phyloP scores from a whole-genome alignment of 2,113 vertebrate genomes.

The Cygnus buccinator region DNA sequence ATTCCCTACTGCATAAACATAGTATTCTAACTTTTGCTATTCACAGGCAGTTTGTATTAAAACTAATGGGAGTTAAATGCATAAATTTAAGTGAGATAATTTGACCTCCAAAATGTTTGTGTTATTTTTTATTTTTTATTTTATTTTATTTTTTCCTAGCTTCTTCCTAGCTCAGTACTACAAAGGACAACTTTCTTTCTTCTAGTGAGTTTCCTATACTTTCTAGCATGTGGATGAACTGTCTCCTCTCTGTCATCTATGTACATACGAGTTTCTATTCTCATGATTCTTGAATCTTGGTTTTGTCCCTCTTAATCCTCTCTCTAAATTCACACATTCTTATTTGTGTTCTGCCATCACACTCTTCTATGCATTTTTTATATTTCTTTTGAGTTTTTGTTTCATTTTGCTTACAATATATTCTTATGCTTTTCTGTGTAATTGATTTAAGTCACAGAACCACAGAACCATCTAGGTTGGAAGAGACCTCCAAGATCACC shows the following conservation, averaged over 20 bases:
- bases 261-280: not conserved
- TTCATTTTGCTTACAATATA: not conserved
- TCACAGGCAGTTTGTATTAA: not conserved
- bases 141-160: not conserved
- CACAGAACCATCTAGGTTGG: too few species aligned
- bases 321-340: not conserved
- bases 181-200: not conserved
- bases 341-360: not conserved
- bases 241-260: not conserved
- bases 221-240: rapidly evolving
- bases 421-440: not conserved
- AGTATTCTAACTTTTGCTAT: not conserved
- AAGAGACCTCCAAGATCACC: too few species aligned
- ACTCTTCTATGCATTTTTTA: not conserved
- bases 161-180: not conserved
- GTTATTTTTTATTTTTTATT: rapidly evolving
- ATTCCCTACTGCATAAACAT: not conserved
- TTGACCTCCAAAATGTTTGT: not conserved
- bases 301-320: not conserved
- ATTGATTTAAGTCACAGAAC: not conserved
- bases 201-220: not conserved
- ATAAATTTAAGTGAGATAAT: not conserved
- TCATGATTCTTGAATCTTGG: rapidly evolving
- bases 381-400: not conserved
- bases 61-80: not conserved